Evolutionary conservation across 2,888 invertebrate genomes (phyloP).

Genomic region (Nyleta sp.): DNA sequence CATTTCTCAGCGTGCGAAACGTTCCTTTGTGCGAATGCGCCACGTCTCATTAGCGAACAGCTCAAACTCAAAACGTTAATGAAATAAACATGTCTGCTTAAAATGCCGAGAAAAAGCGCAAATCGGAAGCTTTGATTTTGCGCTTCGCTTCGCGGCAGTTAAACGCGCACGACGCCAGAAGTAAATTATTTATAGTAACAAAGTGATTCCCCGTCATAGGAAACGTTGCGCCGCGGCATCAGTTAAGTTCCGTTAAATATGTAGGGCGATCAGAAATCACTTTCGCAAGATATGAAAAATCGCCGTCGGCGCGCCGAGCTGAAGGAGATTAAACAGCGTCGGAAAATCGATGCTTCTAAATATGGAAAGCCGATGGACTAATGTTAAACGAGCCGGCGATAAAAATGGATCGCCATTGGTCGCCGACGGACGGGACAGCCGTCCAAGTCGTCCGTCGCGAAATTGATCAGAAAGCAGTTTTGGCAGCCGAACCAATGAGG

Average conservation of each 20-base stretch:
- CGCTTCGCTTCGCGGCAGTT: neutral
- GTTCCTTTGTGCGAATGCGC: too few relatives aligned
- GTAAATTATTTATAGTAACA: constrained; percentile 19
- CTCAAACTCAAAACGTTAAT: too few relatives aligned
- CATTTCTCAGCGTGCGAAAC: too few relatives aligned
- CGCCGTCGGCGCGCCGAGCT: neutral
- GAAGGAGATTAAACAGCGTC: neutral
- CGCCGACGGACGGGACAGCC: neutral
- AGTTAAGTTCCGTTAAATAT: constrained; percentile 24
- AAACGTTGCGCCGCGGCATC: constrained; percentile 8
- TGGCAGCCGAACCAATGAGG: constrained; percentile 24
- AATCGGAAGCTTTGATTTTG: neutral
- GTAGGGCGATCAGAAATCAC: constrained; percentile 22
- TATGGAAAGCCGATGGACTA: constrained; percentile 3
- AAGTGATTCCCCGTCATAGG: constrained; percentile 15
- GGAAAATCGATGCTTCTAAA: constrained; percentile 16
- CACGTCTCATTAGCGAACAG: too few relatives aligned
- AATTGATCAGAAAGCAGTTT: constrained; percentile 3
- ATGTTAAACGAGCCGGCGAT: neutral
- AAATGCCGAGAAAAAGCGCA: neutral
- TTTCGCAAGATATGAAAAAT: constrained; percentile 23
- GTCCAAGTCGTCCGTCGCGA: neutral
- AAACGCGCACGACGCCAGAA: neutral
- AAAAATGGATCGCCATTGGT: neutral
- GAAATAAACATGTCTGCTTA: too few relatives aligned